phyloP scores from a whole-genome alignment of 2,797 vertebrate species.

The Meriones psammophilus region DNA sequence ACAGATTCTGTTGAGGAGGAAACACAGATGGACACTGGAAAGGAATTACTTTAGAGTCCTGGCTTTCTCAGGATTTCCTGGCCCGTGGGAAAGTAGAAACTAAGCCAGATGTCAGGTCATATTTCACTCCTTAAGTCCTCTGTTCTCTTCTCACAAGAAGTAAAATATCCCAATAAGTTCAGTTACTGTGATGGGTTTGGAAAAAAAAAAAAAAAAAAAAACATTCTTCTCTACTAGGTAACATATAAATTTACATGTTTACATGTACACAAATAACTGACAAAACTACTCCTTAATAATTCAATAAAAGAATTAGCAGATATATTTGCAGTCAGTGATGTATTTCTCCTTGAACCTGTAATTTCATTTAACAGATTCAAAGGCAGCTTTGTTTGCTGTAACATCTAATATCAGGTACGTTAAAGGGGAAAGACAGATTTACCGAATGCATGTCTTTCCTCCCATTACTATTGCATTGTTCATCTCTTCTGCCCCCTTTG shows the following conservation, averaged over 20 bases:
- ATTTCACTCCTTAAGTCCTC: neutral
- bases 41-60: neutral
- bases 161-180: neutral
- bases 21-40: neutral
- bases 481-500: neutral
- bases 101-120: slow-evolving; percentile 4
- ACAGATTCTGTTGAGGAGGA: neutral
- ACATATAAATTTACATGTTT: neutral
- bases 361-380: slow-evolving; percentile 16
- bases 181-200: neutral
- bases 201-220: neutral
- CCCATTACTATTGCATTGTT: neutral
- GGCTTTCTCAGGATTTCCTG: neutral
- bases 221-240: neutral
- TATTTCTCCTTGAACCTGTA: neutral
- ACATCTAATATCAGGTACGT: neutral
- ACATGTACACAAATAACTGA: neutral
- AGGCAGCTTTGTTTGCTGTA: neutral
- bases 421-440: neutral
- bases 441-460: neutral
- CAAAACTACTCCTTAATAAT: neutral
- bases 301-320: neutral
- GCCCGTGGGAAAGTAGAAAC: slow-evolving; percentile 8
- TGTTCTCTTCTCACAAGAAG: neutral
- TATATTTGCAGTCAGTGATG: neutral